Percentiles rank a stretch among this genome's conserved stretches.
These are phyloP conservation scores for Bothrops jararaca DNA, from an alignment of 2,113 vertebrate species.

Conservation along the genomic window DNA sequence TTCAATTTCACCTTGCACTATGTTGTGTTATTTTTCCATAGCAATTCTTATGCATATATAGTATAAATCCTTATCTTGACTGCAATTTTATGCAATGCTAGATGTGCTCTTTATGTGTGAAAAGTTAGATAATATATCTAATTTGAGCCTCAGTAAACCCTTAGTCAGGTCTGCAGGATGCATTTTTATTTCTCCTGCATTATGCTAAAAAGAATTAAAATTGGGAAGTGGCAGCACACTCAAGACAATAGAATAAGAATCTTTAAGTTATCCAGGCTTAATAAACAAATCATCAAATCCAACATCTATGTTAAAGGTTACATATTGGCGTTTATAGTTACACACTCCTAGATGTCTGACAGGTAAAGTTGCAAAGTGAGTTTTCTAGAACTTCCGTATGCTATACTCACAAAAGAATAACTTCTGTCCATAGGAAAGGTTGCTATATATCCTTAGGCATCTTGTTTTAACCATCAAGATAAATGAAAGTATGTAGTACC, in stretches of 20 bases:
- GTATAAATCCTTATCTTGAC: not conserved
- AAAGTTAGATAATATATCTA: not conserved
- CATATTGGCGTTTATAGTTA: not conserved
- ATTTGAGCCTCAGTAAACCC: not conserved
- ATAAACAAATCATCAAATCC: not conserved
- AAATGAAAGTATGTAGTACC: not conserved
- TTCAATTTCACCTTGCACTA: not conserved
- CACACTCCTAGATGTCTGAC: not conserved
- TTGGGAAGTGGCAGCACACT: not conserved
- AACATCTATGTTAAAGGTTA: not conserved
- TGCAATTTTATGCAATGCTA: not conserved
- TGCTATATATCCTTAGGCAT: not conserved
- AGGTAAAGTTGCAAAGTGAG: not conserved
- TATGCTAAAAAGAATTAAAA: not conserved
- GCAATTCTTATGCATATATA: not conserved
- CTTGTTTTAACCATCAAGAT: not conserved
- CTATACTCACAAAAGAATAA: not conserved
- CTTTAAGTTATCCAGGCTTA: not conserved
- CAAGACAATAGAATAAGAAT: not conserved
- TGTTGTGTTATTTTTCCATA: not conserved
- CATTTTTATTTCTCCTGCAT: not conserved
- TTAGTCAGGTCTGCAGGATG: too few species aligned
- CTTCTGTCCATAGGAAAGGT: not conserved
- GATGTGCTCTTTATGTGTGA: not conserved
- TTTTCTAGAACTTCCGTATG: not conserved